These are phyloP conservation scores for Isotomurus palustris DNA, from an alignment of 2,888 invertebrate species.

Conservation along the genomic window DNA sequence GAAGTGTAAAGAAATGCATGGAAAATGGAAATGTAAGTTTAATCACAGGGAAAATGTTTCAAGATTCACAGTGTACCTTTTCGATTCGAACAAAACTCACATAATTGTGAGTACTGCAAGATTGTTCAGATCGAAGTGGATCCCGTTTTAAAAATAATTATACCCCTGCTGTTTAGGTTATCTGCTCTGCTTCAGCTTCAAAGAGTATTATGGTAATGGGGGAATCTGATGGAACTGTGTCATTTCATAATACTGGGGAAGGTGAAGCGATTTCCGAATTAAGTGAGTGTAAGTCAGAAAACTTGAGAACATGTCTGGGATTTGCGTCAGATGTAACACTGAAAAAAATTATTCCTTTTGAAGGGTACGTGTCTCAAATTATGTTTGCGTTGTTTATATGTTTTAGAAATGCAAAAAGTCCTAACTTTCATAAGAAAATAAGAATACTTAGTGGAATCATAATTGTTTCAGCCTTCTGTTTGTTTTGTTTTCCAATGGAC, in stretches of 20 bases:
- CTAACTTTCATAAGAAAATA: not conserved
- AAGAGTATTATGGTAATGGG: conserved; percentile 22
- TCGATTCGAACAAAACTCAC: no score
- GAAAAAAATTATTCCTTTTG: conserved; percentile 21
- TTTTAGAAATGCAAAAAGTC: no score
- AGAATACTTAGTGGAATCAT: not conserved
- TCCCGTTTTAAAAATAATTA: conserved; percentile 1
- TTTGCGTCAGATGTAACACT: conserved; percentile 3
- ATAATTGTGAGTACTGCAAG: not conserved
- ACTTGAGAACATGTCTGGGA: no score
- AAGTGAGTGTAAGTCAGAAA: no score
- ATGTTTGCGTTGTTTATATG: not conserved
- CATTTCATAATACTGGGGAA: conserved; percentile 7
- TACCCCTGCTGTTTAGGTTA: conserved; percentile 15
- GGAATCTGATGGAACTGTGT: conserved; percentile 24
- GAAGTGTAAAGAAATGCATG: conserved; percentile 6
- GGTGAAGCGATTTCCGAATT: not conserved
- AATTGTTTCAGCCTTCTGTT: conserved; percentile 28
- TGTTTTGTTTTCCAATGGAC: conserved; percentile 34
- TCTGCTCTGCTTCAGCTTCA: conserved; percentile 22
- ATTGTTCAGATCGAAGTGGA: no score
- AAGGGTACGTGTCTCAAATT: conserved; percentile 25
- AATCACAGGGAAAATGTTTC: not conserved
- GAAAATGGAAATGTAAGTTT: not conserved
- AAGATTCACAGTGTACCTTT: not conserved